A percentile compares a stretch with the other conserved stretches of the same genome.
phyloP scores from a whole-genome alignment of 2,113 vertebrate genomes.

The Bettongia penicillata region DNA sequence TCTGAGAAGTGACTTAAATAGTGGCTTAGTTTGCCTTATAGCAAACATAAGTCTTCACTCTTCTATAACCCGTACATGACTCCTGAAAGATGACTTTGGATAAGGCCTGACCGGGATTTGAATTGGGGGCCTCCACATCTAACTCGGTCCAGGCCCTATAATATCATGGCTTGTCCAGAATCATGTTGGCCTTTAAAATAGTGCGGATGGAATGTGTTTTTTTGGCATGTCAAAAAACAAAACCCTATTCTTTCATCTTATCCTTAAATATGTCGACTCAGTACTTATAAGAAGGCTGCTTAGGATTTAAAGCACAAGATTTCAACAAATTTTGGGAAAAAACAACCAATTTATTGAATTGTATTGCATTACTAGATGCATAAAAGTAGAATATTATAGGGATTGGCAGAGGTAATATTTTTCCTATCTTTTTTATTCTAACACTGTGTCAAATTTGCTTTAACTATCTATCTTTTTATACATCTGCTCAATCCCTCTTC shows the following conservation, averaged over 20 bases:
- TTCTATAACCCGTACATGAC: neutral
- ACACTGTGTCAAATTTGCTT: neutral
- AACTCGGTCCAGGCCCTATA: rapidly evolving
- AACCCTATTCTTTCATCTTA: rapidly evolving
- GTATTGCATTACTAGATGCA: neutral
- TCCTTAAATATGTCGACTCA: neutral
- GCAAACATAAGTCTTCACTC: neutral
- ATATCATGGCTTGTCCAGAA: neutral
- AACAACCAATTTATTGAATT: too few relatives aligned
- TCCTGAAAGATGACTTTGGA: neutral
- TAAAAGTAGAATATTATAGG: neutral
- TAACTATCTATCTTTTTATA: neutral
- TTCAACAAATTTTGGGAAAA: neutral
- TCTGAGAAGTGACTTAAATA: neutral
- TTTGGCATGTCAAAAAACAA: neutral
- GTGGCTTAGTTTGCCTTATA: neutral
- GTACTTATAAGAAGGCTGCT: rapidly evolving
- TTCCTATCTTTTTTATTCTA: neutral
- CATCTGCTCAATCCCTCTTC: neutral
- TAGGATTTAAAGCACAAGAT: neutral
- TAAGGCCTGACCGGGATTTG: too few relatives aligned
- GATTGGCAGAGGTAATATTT: neutral
- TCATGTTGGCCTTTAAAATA: rapidly evolving
- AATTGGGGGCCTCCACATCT: neutral
- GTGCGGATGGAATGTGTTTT: neutral